phyloP scores from a whole-genome alignment of 53 echinoderm and acorn worm species.

The Patiria pectinifera region DNA sequence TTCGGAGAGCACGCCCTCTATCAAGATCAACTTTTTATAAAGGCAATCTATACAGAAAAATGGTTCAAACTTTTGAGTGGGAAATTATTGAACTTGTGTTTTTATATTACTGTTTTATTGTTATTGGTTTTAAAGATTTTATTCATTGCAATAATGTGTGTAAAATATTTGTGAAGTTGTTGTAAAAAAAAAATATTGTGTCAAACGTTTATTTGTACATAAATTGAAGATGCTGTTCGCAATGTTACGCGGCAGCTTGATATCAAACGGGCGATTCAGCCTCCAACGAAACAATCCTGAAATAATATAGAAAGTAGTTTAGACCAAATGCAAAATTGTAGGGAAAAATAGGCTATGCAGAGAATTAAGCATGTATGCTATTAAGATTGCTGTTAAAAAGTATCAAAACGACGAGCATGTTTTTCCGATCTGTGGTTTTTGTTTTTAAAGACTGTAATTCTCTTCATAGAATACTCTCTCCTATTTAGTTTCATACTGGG shows the following conservation, averaged over 20 bases:
- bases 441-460: too few relatives aligned
- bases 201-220: constrained; percentile 54
- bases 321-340: not conserved
- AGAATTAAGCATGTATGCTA: not conserved
- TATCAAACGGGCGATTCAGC: not conserved
- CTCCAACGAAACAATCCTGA: not conserved
- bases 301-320: not conserved
- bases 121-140: not conserved
- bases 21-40: too few relatives aligned
- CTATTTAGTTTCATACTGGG: too few relatives aligned
- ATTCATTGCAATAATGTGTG: constrained; percentile 5
- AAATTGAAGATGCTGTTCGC: not conserved
- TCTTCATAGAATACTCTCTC: too few relatives aligned
- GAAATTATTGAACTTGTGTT: not conserved
- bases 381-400: not conserved
- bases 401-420: not conserved
- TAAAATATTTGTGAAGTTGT: constrained; percentile 35
- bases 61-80: too few relatives aligned
- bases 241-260: not conserved
- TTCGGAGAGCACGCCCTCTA: too few relatives aligned
- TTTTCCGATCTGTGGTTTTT: not conserved
- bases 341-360: too few relatives aligned
- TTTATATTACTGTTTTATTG: not conserved
- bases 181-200: constrained; percentile 52
- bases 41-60: too few relatives aligned